These are phyloP conservation scores for Crypturellus tataupa DNA, from an alignment of 2,797 vertebrate species.

Conservation along the genomic window DNA sequence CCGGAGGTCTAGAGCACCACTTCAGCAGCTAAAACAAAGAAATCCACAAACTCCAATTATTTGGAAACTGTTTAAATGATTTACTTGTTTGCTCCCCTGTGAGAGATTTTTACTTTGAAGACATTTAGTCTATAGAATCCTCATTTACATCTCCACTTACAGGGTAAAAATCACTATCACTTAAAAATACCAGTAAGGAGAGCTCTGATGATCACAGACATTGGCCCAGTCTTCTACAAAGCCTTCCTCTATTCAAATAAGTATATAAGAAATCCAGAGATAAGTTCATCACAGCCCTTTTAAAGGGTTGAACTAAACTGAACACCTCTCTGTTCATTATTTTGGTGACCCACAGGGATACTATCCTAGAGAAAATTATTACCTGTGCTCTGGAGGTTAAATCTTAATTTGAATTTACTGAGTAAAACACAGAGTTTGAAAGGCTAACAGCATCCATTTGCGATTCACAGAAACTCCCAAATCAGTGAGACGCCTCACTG, in stretches of 20 bases:
- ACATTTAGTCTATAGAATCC: background rate
- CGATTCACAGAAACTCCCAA: background rate
- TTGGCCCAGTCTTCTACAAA: background rate
- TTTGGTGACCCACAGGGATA: background rate
- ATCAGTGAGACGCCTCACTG: background rate
- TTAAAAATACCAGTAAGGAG: background rate
- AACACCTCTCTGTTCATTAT: background rate
- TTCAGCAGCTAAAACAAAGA: background rate
- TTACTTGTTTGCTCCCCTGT: background rate
- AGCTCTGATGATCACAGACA: background rate
- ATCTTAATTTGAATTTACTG: background rate
- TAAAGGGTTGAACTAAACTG: background rate
- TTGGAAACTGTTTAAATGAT: fast-evolving
- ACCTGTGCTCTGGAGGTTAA: background rate
- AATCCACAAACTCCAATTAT: background rate
- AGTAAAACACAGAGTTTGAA: background rate
- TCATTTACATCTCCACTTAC: background rate
- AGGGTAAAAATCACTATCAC: background rate
- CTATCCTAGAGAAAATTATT: fast-evolving
- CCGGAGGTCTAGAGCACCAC: background rate
- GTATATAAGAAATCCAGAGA: fast-evolving
- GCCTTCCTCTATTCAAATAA: background rate
- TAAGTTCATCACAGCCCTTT: background rate
- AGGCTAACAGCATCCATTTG: background rate
- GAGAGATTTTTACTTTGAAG: background rate